Conservation (phyloP, 2,797 vertebrate genomes). For the Intellagama lesueurii region DNA sequence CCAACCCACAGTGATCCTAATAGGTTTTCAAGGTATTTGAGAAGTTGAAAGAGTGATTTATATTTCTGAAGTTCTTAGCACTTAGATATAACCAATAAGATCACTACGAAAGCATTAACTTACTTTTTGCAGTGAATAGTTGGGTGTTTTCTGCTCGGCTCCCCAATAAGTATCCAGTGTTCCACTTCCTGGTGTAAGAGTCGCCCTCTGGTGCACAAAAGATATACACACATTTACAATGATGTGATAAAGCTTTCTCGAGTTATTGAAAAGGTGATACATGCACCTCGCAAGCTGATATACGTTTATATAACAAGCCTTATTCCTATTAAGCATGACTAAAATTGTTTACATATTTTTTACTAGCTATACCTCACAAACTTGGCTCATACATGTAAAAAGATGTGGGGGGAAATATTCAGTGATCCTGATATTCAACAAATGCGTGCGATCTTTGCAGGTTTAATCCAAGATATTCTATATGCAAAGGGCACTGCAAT, state of each 20-base stretch:
- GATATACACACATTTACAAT: slow-evolving; percentile 51
- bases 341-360: background rate
- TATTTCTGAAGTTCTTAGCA: background rate
- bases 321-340: background rate
- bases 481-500: background rate
- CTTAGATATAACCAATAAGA: background rate
- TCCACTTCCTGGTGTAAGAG: slow-evolving; percentile 91
- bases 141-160: slow-evolving; percentile 96
- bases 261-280: slow-evolving; percentile 22
- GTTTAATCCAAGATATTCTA: background rate
- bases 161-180: slow-evolving; percentile 97
- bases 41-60: background rate
- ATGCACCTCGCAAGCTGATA: slow-evolving; percentile 9
- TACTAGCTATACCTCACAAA: background rate
- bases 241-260: slow-evolving; percentile 40
- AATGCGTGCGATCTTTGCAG: background rate
- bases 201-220: slow-evolving; percentile 81
- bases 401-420: background rate
- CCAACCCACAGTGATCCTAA: no score
- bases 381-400: background rate
- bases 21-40: no score
- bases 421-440: background rate
- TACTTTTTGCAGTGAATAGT: slow-evolving; percentile 99
- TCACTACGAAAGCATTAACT: slow-evolving; percentile 22
- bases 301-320: background rate